Base-by-base conservation (phyloP, 2,797 vertebrate genomes). In the Miichthys miiuy region DNA sequence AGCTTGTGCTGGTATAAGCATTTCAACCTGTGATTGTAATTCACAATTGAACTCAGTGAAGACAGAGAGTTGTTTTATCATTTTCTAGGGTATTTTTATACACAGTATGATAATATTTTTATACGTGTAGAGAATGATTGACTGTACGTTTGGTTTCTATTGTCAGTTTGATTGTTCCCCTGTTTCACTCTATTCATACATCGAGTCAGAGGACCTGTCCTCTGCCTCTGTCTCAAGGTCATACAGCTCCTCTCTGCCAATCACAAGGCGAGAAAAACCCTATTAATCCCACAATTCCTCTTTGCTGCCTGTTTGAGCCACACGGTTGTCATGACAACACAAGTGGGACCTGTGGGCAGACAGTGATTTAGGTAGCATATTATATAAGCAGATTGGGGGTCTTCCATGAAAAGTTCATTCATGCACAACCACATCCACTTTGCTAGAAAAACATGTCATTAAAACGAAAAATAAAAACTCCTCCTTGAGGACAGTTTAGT, bases 291-390 rank as follows among this genome's bases (percentile, higher is more conserved):
- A 79, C 88, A 79, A 79, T 88, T 92, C 86, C 75, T 84, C 77
- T 88, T 74, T 82, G 77, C 82, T 11, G 73, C 74, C 77, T 77
- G 75, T 86, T 75, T 67, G 84, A 92, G 69, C 85, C 73, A 56
- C 65, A 81, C 1, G 2, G 93, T 94, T 91, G 92, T 93, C 91
- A 91, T 92, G 89, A 87, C 87, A 93, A 95, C 93, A 72, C 68
- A 65, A 74, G 46, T 61, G 63, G 78, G 83, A 69, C 77, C 65
- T 72, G 77, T 82, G 69, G 84, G 77, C 52, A 85, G 71, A 56
- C 69, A 46, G 68, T 34, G 73, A 77, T 81, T 89, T 84, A 67
- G 68, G 74, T 72, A 61, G 62, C 2, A 46, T 56, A 78, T 91
- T 87, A 88, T 75, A 86, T 72, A 79, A 85, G 58, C 46, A 64